Conservation (phyloP, 2,888 invertebrate genomes). For the Cenopis cana region DNA sequence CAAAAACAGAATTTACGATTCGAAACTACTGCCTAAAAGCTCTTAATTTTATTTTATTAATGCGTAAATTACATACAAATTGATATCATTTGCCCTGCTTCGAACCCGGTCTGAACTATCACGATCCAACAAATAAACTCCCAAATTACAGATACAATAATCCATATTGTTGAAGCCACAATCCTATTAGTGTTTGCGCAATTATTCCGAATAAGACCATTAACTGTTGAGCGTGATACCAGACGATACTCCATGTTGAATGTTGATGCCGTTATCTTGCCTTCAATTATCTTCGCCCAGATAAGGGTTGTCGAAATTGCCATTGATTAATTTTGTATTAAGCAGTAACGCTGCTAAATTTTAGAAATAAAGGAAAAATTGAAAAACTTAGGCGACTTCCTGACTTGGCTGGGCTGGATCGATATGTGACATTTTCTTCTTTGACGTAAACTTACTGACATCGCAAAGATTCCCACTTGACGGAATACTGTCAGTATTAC, state of each 20-base stretch:
- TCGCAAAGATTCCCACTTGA: too few species aligned
- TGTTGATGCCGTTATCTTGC: slow-evolving; percentile 23
- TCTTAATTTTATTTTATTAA: too few species aligned
- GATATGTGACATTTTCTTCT: too few species aligned
- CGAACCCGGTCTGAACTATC: not conserved
- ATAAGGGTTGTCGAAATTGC: slow-evolving; percentile 40
- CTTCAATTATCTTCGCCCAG: slow-evolving; percentile 31
- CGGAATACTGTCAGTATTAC: too few species aligned
- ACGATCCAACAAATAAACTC: slow-evolving; percentile 7
- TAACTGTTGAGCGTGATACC: slow-evolving; percentile 5
- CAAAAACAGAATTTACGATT: too few species aligned
- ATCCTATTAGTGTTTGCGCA: slow-evolving; percentile 1
- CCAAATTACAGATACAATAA: slow-evolving; percentile 4
- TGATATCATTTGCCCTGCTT: not conserved
- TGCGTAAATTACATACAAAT: not conserved
- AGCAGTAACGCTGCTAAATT: too few species aligned
- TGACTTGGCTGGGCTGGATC: too few species aligned
- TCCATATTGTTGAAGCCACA: slow-evolving; percentile 10
- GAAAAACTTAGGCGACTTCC: too few species aligned
- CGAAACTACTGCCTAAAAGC: too few species aligned
- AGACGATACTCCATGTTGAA: not conserved
- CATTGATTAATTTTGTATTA: too few species aligned
- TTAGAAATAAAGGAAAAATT: too few species aligned
- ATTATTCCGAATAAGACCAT: slow-evolving; percentile 18
- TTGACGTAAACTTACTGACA: too few species aligned